Conservation (phyloP, 2,888 invertebrate species). For the Drosophila yooni region DNA sequence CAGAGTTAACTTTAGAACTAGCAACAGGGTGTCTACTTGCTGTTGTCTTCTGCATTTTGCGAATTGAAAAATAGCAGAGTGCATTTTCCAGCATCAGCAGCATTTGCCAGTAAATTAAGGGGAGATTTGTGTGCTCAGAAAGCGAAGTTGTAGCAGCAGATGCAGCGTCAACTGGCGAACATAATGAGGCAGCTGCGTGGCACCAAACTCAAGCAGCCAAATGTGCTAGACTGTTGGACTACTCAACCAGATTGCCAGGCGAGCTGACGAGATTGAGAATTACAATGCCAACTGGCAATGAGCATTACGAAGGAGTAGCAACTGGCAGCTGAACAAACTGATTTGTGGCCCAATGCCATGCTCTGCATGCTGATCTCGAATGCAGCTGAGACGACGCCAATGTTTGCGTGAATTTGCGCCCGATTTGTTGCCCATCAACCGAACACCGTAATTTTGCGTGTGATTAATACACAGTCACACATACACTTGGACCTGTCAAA, state of each 20-base stretch:
- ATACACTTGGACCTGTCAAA: slow-evolving; percentile 49
- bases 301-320: slow-evolving; percentile 11
- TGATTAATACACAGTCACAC: slow-evolving; percentile 67
- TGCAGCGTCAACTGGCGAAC: slow-evolving; percentile 53
- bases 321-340: slow-evolving; percentile 33
- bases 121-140: slow-evolving; percentile 71
- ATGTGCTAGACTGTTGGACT: slow-evolving; percentile 21
- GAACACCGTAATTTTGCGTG: slow-evolving; percentile 57
- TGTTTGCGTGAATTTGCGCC: slow-evolving; percentile 76
- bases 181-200: slow-evolving; percentile 70
- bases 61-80: slow-evolving; percentile 77
- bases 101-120: slow-evolving; percentile 74
- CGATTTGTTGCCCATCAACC: slow-evolving; percentile 75
- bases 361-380: slow-evolving; percentile 47
- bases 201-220: slow-evolving; percentile 49
- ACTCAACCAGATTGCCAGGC: slow-evolving; percentile 46
- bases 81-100: slow-evolving; percentile 61
- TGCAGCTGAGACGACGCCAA: slow-evolving; percentile 50
- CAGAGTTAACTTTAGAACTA: background rate
- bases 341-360: slow-evolving; percentile 43
- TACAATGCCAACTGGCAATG: slow-evolving; percentile 44
- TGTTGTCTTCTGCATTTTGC: slow-evolving; percentile 47
- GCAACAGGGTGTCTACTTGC: slow-evolving; percentile 10
- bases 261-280: slow-evolving; percentile 51
- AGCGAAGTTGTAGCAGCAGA: slow-evolving; percentile 24